Base-by-base conservation (phyloP, 2,113 vertebrate species). In the Sylvietta virens region DNA sequence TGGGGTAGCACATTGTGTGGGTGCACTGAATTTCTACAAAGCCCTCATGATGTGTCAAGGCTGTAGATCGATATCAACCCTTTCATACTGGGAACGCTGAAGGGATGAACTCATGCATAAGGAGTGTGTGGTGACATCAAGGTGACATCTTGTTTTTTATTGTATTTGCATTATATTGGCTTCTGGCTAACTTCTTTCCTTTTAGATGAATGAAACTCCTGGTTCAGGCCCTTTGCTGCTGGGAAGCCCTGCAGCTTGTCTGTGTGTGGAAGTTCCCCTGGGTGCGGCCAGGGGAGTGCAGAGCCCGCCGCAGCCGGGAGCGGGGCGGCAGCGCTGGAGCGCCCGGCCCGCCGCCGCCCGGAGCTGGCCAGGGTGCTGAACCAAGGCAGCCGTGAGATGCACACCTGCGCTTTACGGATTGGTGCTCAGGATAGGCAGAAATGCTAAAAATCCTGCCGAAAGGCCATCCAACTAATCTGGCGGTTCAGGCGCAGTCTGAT, bases 361-460 rank as follows among this genome's bases (percentile, higher is more conserved):
- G 76, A 70, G 79, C 92, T 96, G 92, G 4, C 94, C 87, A 15
- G 5, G 82, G 95, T 95, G 83, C 82, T 86, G 82, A 50, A 69
- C 6, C 8, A 0, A 1, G 18, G 71, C 20, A 10, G 17, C 61
- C 9, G 9, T 7, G n/a, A 22, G 7, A 3, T 9, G 37, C 31
- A 0, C 20, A 1, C 19, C 19, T 5, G 14, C 28, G 14, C 3
- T 0, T 8, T 33, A 0, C 2, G 16, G 60, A 10, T 6, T 20
- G 31, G 2, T 37, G 12, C 33, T 24, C 15, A 2, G 26, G 6
- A 4, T 0, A 2, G 66, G 30, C 7, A 4, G 65, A 6, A n/a
- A 7, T 4, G 60, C 27, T 21, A 1, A 6, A 48, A 47, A 4
- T n/a, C 31, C 33, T 42, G 7, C 53, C 5, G 1, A 35, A 37